Evolutionary conservation across 64 coral and sea anemone species (phyloP).

Genomic region (Actinia equina): DNA sequence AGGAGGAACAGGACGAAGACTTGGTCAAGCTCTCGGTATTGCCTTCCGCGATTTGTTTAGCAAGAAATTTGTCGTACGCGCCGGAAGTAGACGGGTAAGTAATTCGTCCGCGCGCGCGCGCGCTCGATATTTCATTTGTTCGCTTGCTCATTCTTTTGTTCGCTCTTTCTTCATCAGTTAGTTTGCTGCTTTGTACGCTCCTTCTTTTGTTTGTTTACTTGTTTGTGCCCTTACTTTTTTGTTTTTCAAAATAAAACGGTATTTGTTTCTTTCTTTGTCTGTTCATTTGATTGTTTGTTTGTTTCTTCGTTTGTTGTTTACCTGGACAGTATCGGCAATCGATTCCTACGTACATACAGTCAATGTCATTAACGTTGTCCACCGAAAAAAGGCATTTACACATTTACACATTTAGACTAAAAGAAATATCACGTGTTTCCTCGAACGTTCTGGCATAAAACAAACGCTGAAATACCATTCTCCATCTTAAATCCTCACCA

Average conservation of each 20-base stretch:
- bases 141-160: too few species aligned
- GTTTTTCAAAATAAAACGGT: not conserved
- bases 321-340: too few species aligned
- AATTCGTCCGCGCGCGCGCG: not conserved
- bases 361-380: too few species aligned
- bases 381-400: too few species aligned
- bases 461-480: too few species aligned
- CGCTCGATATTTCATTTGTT: too few species aligned
- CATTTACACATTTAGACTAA: too few species aligned
- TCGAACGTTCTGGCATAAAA: too few species aligned
- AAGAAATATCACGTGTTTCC: too few species aligned
- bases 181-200: not conserved
- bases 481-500: too few species aligned
- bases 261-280: not conserved
- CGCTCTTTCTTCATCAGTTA: not conserved
- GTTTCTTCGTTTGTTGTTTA: not conserved
- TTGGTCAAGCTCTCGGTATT: conserved; percentile 43
- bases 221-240: not conserved
- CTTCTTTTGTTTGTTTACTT: not conserved
- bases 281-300: not conserved
- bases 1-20: not conserved
- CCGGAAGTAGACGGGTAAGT: conserved; percentile 50
- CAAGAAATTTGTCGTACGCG: conserved; percentile 18
- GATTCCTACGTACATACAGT: too few species aligned
- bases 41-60: conserved; percentile 51